These are phyloP conservation scores for Palythoa grandis DNA, from an alignment of 92 coral and sea anemone species.

Conservation along the genomic window DNA sequence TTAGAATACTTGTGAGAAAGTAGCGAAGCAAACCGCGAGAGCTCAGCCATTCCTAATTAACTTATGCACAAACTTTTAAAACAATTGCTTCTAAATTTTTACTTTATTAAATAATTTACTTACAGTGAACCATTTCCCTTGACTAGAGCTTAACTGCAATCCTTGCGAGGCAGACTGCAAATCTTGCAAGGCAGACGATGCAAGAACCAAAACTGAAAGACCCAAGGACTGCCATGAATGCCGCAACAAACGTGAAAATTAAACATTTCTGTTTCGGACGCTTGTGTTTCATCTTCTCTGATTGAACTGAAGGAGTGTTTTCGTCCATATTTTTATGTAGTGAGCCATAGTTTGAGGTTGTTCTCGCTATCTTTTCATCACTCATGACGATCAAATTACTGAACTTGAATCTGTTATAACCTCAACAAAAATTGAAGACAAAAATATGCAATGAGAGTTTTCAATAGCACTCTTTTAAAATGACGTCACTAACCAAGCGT, in stretches of 20 bases:
- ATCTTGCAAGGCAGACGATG: constrained; percentile 63
- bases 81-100: too few relatives aligned
- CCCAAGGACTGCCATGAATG: constrained; percentile 60
- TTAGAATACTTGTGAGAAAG: too few relatives aligned
- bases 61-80: too few relatives aligned
- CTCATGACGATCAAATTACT: not conserved
- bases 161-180: constrained; percentile 19
- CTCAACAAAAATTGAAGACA: not conserved
- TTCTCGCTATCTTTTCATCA: not conserved
- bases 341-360: not conserved
- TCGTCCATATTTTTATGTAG: not conserved
- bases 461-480: too few relatives aligned
- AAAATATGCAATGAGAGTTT: too few relatives aligned
- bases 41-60: too few relatives aligned
- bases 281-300: not conserved
- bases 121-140: constrained; percentile 72
- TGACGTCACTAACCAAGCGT: too few relatives aligned
- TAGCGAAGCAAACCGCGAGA: too few relatives aligned
- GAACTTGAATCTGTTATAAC: not conserved
- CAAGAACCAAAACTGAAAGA: constrained; percentile 68
- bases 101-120: constrained; percentile 5
- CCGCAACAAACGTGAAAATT: not conserved
- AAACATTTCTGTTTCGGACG: not conserved
- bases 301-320: not conserved
- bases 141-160: constrained; percentile 25